phyloP scores from a whole-genome alignment of 2,113 vertebrate genomes.

The Alouatta palliata region DNA sequence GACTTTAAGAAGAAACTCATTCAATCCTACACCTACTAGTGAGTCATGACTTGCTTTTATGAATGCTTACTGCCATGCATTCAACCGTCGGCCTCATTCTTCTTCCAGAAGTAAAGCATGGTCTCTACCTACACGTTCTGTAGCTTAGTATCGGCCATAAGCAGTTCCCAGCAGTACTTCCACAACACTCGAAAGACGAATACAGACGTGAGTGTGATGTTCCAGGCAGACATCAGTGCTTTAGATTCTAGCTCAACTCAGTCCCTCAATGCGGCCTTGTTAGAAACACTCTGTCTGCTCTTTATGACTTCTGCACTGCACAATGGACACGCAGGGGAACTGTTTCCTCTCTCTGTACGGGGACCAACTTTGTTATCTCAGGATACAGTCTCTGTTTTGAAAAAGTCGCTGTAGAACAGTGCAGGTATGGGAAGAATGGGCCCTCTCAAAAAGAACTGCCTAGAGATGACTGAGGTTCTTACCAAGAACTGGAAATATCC shows the following conservation, averaged over 20 bases:
- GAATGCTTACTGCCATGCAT: neutral
- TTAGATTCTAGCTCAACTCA: neutral
- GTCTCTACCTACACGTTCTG: slow-evolving; percentile 48
- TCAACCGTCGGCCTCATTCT: neutral
- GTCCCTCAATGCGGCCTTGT: neutral
- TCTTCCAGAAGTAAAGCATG: neutral
- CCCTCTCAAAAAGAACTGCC: slow-evolving; percentile 60
- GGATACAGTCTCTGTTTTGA: slow-evolving; percentile 56
- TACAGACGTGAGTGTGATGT: neutral
- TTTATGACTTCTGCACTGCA: slow-evolving; percentile 61
- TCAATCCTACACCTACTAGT: neutral
- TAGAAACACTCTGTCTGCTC: neutral
- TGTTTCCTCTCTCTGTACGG: slow-evolving; percentile 65
- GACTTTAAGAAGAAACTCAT: neutral
- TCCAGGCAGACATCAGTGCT: neutral
- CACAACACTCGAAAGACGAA: neutral
- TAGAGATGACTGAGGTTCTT: slow-evolving; percentile 42
- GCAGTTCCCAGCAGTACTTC: neutral
- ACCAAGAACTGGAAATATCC: slow-evolving; percentile 61
- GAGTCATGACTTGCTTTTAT: slow-evolving; percentile 19
- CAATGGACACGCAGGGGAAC: slow-evolving; percentile 41
- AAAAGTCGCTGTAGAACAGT: slow-evolving; percentile 34
- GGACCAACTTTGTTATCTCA: slow-evolving; percentile 68
- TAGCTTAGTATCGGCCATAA: neutral
- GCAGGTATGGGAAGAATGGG: slow-evolving; percentile 57